Conservation (phyloP, 2,113 vertebrate genomes). For the Microcebus griseorufus region DNA sequence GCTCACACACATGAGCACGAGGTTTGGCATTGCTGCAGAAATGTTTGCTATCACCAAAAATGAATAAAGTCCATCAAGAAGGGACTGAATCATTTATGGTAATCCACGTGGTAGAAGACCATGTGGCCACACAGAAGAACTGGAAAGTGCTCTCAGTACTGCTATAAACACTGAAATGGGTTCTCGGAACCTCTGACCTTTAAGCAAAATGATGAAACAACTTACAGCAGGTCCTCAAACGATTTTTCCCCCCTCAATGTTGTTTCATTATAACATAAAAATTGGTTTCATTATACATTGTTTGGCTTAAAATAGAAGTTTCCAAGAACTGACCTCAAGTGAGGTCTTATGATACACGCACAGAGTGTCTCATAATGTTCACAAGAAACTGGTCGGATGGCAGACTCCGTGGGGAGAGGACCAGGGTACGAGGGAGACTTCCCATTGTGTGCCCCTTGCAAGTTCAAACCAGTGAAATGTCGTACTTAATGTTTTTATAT, state of each 20-base stretch:
- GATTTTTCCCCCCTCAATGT: not conserved
- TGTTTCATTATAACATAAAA: not conserved
- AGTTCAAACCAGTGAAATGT: not conserved
- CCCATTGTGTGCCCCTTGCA: not conserved
- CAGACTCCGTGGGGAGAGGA: not conserved
- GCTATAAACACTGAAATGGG: not conserved
- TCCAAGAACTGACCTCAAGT: not conserved
- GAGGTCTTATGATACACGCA: not conserved
- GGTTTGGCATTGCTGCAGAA: not conserved
- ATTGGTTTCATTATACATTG: not conserved
- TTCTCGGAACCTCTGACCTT: not conserved
- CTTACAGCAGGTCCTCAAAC: not conserved
- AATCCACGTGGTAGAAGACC: not conserved
- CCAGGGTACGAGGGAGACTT: not conserved
- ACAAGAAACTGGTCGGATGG: too few relatives aligned
- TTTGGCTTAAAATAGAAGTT: not conserved
- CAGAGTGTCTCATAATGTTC: not conserved
- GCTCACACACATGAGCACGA: not conserved
- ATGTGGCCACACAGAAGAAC: not conserved
- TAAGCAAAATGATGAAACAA: too few relatives aligned
- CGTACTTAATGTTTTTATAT: not conserved
- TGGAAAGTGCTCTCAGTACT: not conserved
- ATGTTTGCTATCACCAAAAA: not conserved
- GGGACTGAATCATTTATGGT: not conserved
- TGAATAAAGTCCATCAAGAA: not conserved